phyloP scores from a whole-genome alignment of 2,797 vertebrate species.

The Acipenser oxyrinchus region DNA sequence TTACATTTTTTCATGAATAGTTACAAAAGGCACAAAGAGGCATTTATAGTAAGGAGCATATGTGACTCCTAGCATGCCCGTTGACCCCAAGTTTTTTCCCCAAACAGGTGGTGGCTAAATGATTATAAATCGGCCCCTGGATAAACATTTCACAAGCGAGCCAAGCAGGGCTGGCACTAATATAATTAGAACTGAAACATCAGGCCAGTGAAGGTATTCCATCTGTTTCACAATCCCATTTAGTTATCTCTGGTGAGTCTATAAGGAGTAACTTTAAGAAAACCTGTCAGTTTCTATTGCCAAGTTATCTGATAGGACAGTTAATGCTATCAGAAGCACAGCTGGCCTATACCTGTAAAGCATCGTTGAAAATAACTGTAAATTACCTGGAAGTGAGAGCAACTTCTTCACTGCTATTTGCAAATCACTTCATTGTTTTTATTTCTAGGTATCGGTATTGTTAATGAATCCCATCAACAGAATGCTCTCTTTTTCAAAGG shows the following conservation, averaged over 20 bases:
- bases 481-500: no score
- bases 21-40: slow-evolving; percentile 48
- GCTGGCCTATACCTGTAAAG: slow-evolving; percentile 62
- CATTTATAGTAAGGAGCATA: slow-evolving; percentile 59
- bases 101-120: slow-evolving; percentile 98
- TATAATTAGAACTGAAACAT: slow-evolving; percentile 96
- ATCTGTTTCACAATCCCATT: slow-evolving; percentile 88
- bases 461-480: no score
- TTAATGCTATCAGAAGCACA: slow-evolving; percentile 54
- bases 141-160: slow-evolving; percentile 84
- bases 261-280: slow-evolving; percentile 8
- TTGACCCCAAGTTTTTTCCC: slow-evolving; percentile 80
- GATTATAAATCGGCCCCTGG: slow-evolving; percentile 98
- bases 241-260: slow-evolving; percentile 54
- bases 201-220: slow-evolving; percentile 82
- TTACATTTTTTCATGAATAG: background rate
- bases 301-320: slow-evolving; percentile 48
- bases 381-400: slow-evolving; percentile 34
- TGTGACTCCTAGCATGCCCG: slow-evolving; percentile 65
- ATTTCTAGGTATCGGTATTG: background rate
- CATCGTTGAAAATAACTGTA: slow-evolving; percentile 50
- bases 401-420: slow-evolving; percentile 4
- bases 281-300: slow-evolving; percentile 27
- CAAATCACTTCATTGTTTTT: background rate
- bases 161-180: slow-evolving; percentile 83